phyloP scores from a whole-genome alignment of 1,140 invertebrate genomes.

The Nylanderia fulva region DNA sequence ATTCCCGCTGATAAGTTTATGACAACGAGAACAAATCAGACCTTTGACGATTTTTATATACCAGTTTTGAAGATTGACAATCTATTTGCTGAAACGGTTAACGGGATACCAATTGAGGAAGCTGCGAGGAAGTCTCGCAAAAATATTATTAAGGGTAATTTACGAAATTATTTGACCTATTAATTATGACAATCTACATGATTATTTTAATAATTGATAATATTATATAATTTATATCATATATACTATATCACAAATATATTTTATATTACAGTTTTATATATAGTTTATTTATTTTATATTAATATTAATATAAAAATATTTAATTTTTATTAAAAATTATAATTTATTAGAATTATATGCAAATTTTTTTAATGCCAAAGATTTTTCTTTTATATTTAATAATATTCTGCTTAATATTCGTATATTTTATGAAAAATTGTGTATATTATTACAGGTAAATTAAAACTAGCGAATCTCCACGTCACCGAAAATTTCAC shows the following conservation, averaged over 20 bases:
- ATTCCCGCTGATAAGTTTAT: constrained; percentile 68
- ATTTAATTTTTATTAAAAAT: constrained; percentile 4
- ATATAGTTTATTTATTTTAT: no score
- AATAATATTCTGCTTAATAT: neutral
- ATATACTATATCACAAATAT: no score
- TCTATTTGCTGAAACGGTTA: constrained; percentile 73
- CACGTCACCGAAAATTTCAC: constrained; percentile 68
- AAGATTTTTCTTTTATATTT: neutral
- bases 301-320: neutral
- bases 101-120: constrained; percentile 74
- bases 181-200: neutral
- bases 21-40: constrained; percentile 77
- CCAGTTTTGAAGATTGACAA: constrained; percentile 68
- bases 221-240: no score
- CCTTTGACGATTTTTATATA: constrained; percentile 63
- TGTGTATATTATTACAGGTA: constrained; percentile 53
- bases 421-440: neutral
- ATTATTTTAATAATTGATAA: constrained; percentile 19
- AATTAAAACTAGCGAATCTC: constrained; percentile 65
- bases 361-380: neutral
- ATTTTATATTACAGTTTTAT: no score
- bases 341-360: neutral
- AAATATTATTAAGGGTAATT: constrained; percentile 77
- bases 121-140: constrained; percentile 77
- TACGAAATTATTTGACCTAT: neutral